Conservation (phyloP, 2,888 invertebrate species). For the Ornithoptera priamus region DNA sequence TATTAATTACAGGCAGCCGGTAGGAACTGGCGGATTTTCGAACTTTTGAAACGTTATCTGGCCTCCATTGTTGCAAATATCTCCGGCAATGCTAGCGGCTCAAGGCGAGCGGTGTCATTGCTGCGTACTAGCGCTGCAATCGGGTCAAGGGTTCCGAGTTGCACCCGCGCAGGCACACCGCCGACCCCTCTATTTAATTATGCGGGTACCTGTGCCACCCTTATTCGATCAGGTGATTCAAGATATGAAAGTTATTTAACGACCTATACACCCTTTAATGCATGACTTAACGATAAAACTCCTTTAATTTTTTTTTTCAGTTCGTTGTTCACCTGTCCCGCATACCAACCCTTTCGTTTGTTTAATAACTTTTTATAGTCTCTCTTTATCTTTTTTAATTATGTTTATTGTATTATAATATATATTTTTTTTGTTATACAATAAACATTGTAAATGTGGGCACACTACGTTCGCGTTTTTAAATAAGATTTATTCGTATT, state of each 20-base stretch:
- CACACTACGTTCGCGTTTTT: constrained; percentile 19
- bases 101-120: constrained; percentile 79
- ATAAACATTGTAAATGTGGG: neutral
- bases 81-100: constrained; percentile 79
- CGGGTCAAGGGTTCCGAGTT: constrained; percentile 71
- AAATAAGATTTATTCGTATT: constrained; percentile 31
- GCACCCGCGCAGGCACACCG: constrained; percentile 44
- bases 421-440: neutral
- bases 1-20: constrained; percentile 68
- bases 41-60: constrained; percentile 80
- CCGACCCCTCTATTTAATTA: constrained; percentile 38
- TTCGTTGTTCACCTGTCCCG: constrained; percentile 68
- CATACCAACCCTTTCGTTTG: constrained; percentile 53
- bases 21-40: constrained; percentile 74
- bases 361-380: constrained; percentile 40
- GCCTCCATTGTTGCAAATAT: constrained; percentile 80
- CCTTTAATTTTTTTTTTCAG: constrained; percentile 53
- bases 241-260: constrained; percentile 45
- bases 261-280: constrained; percentile 59
- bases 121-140: constrained; percentile 76
- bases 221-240: constrained; percentile 66
- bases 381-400: constrained; percentile 25
- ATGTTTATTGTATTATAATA: constrained; percentile 20
- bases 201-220: constrained; percentile 63
- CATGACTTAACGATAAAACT: constrained; percentile 54